Base-by-base conservation (phyloP, 2,888 invertebrate genomes). In the Rugalucina vietnamica region DNA sequence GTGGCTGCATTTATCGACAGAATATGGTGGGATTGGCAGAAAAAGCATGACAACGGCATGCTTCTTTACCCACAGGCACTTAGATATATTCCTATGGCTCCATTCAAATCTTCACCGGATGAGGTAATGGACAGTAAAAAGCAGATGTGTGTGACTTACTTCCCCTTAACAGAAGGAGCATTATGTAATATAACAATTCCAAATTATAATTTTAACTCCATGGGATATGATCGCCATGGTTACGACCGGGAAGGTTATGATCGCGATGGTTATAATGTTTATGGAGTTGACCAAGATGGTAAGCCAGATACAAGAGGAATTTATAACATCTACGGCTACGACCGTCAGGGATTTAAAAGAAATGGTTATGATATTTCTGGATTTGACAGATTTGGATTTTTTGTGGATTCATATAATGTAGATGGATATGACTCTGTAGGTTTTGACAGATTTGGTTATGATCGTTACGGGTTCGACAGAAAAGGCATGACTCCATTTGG, bases 1-100 rank as follows among this genome's bases (percentile, higher is more conserved):
- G 90, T 92, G 14, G 88, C 92, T 82, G 93, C 94, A n/a, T 94
- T 91, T 81, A 89, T 94, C 72, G 94, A 94, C 83, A 93, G 93
- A 81, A 81, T 94, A 2, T 94, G 94, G 93, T 87, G 91, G 83
- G 90, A 91, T 5, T 94, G 94, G 94, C 91, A 92, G 76, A 84
- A 87, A 32, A 89, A 88, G 54, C 90, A 93, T 77, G 86, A 89
- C 21, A 89, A 91, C 60, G 90, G 91, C n/a, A 70, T 92, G 0
- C 83, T 90, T 12, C 76, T 77, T n/a, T 94, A 92, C 84, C 93
- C 93, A 1, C 88, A 87, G 60, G 85, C 89, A 10, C 60, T 86
- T 0, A 85, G 93, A 29, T 94, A 93, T 83, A 84, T 90, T 71
- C 92, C 92, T 4, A 90, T 94, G 91, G 87, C 82, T 60, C 94